Base-by-base conservation (phyloP, 2,113 vertebrate species). In the Microcebus griseorufus region DNA sequence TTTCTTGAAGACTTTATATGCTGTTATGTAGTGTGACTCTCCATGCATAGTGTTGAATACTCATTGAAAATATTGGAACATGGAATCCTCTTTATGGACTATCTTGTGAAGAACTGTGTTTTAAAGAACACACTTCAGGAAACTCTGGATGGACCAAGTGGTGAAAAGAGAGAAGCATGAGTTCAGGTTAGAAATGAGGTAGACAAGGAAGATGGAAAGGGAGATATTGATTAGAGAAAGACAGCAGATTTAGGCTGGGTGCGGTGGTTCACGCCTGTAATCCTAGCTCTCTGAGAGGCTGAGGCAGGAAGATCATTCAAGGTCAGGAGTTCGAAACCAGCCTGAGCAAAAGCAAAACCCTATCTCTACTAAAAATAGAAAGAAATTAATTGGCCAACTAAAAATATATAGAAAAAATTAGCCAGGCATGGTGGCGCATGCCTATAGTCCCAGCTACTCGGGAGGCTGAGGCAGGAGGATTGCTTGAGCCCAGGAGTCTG, bases 41-140 rank as follows among this genome's bases (percentile, higher is more conserved):
- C 22, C 6, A 55, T 70, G 48, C 89, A 55, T 88, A 79, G 14
- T 79, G 42, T 17, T 18, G 27, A 22, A 25, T 79, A 39, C 39
- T 60, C 69, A 32, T 79, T 82, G 72, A 90, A 92, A 94, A 53
- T 92, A 70, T 1, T 76, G 67, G 88, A 2, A 87, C 58, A 29
- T 29, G 10, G 55, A 69, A 34, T 72, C 32, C 32, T 93, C 87
- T 75, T 53, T 17, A 64, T 86, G 70, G 13, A 85, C 45, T 82
- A 72, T 90, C 37, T 76, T 92, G 29, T 18, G 37, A 93, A 95
- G 65, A 94, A 42, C 11, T 88, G 1, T 90, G 11, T 94, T 92
- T 89, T 96, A 86, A 89, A 88, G 42, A 93, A 45, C 12, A 32
- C 25, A 88, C 9, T 65, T 92, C 51, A 29, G 70, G 58, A 96